phyloP scores from a whole-genome alignment of 2,113 vertebrate species.

The Vimba vimba region DNA sequence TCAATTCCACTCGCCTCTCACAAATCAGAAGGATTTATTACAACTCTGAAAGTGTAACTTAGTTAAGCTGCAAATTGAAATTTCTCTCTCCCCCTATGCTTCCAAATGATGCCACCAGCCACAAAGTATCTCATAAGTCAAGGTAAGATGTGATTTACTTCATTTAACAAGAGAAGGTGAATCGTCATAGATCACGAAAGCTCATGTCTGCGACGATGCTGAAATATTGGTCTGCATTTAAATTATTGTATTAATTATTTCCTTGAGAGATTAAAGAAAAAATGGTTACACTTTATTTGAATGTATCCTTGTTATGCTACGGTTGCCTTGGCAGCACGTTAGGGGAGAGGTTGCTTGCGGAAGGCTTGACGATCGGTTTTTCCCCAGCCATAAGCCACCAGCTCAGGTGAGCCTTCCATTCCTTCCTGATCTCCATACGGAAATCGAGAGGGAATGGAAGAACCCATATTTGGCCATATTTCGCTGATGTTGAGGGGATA shows the following conservation, averaged over 20 bases:
- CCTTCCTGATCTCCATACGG: too few relatives aligned
- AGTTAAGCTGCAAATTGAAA: not conserved
- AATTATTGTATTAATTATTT: not conserved
- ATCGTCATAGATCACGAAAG: not conserved
- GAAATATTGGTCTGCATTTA: not conserved
- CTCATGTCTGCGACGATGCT: not conserved
- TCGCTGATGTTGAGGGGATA: too few relatives aligned
- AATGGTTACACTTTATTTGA: not conserved
- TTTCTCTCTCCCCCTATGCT: not conserved
- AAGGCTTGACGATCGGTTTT: too few relatives aligned
- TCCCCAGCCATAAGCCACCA: too few relatives aligned
- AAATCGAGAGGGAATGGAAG: too few relatives aligned
- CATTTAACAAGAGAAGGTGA: not conserved
- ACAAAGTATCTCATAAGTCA: not conserved
- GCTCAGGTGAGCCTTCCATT: too few relatives aligned
- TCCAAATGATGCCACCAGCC: not conserved
- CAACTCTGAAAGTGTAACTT: not conserved
- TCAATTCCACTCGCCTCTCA: not conserved
- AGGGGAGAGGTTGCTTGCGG: too few relatives aligned
- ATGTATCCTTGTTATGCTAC: too few relatives aligned
- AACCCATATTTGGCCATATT: too few relatives aligned
- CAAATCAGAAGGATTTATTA: slow-evolving; percentile 1
- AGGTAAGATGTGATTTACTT: not conserved
- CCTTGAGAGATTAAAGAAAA: not conserved
- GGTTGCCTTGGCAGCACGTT: too few relatives aligned